phyloP scores from a whole-genome alignment of 2,113 vertebrate genomes.

The Tinamus guttatus region DNA sequence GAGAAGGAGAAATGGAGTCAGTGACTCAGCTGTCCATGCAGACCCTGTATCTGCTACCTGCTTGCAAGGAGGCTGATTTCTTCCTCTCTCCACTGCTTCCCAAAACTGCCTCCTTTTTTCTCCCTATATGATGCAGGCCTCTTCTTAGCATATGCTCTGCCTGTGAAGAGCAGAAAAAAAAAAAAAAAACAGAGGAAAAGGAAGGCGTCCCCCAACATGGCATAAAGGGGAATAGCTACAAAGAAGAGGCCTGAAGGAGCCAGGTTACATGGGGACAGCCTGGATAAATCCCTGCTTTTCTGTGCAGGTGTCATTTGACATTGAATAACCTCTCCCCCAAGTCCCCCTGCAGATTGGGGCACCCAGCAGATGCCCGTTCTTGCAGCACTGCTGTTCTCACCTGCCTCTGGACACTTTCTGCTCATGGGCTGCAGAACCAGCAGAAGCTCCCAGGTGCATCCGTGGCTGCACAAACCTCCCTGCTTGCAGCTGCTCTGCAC shows the following conservation, averaged over 20 bases:
- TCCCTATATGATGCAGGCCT: not conserved
- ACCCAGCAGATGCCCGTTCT: not conserved
- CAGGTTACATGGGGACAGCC: not conserved
- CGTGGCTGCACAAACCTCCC: not conserved
- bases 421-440: not conserved
- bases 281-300: not conserved
- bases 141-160: not conserved
- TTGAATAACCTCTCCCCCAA: not conserved
- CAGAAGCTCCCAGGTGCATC: not conserved
- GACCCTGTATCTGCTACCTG: accelerated
- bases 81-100: not conserved
- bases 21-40: not conserved
- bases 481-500: accelerated
- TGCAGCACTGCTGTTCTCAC: accelerated
- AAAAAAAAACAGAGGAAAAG: not conserved
- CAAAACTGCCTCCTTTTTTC: not conserved
- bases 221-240: not conserved
- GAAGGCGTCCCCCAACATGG: accelerated
- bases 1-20: not conserved
- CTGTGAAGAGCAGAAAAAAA: not conserved
- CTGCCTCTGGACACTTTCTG: not conserved
- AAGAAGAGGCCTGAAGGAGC: not conserved
- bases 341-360: not conserved
- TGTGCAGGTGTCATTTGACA: not conserved
- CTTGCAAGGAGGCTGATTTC: not conserved